Evolutionary conservation across 2,113 vertebrate genomes (phyloP), one percentile per base, ranked within the genome.

Genomic region (Anoura caudifer): DNA sequence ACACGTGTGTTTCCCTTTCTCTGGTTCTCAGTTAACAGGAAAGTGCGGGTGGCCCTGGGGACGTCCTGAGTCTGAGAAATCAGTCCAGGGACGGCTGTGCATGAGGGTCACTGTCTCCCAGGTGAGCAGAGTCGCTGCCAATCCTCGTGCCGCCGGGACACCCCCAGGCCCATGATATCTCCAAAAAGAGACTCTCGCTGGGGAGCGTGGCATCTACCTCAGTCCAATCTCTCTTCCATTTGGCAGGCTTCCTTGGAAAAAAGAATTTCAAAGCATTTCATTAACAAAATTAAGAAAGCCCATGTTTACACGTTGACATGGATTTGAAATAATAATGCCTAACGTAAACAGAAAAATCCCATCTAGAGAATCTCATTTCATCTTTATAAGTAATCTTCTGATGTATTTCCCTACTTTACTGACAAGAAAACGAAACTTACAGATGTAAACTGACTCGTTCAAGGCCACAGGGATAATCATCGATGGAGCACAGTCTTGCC

Each of bases 141-240:
- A 15, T 17, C 28, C 69, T 72, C 67, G 4, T 52, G 70, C 59
- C 41, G 20, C 43, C 6, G 54, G 41, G 56, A 36, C n/a, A 22
- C 15, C 11, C 0, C 33, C 13, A 4, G 19, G 69, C 36, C 24
- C 26, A 12, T 15, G 8, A 12, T 10, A 16, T 3, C 31, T 11
- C 26, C 59, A 1, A 13, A 72, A 70, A 47, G 52, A 82, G 36
- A 10, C 16, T 36, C 31, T 10, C 2, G 28, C 24, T 24, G 15
- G 41, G 72, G 5, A 59, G 1, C 14, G 4, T 19, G 15, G 31
- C 11, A 1, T 54, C 41, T 33, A 0, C 33, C 43, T 56, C 20
- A 84, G 12, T 22, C 13, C 2, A 2, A 14, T 67, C 36, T 50
- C 15, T 43, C 67, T 50, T 31, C 33, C 20, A 76, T 28, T 52